phyloP scores from a whole-genome alignment of 2,888 invertebrate genomes.

The Nemotelus pantherinus region DNA sequence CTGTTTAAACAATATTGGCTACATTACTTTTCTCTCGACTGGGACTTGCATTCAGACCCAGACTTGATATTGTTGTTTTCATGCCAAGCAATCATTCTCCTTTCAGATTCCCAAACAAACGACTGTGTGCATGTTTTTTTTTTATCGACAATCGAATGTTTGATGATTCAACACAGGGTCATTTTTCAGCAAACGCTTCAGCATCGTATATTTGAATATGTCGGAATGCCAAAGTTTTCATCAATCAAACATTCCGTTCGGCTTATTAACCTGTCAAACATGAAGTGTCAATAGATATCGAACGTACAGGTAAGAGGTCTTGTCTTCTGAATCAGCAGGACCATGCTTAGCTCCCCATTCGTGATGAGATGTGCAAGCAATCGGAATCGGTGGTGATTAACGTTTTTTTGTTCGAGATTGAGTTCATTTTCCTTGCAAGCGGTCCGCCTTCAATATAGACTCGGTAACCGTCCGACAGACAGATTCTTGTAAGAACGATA shows the following conservation, averaged over 20 bases:
- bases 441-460: conserved; percentile 38
- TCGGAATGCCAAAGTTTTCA: conserved; percentile 44
- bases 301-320: conserved; percentile 40
- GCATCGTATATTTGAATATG: conserved; percentile 32
- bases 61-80: neutral
- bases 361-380: neutral
- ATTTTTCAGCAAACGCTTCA: conserved; percentile 35
- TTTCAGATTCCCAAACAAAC: neutral
- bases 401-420: conserved; percentile 33
- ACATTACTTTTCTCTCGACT: conserved; percentile 12
- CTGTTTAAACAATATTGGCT: conserved; percentile 27
- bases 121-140: neutral
- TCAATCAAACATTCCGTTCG: conserved; percentile 48
- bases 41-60: neutral
- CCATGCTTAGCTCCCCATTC: conserved; percentile 28
- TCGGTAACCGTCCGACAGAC: conserved; percentile 32
- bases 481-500: conserved; percentile 39
- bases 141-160: neutral
- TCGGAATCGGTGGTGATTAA: conserved; percentile 39
- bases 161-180: neutral
- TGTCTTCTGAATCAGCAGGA: conserved; percentile 1
- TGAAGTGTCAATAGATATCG: conserved; percentile 50
- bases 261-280: conserved; percentile 50
- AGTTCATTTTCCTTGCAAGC: conserved; percentile 40
- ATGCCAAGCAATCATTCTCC: neutral